Base-by-base conservation (phyloP, 92 coral and sea anemone species). In the Montipora capitata region DNA sequence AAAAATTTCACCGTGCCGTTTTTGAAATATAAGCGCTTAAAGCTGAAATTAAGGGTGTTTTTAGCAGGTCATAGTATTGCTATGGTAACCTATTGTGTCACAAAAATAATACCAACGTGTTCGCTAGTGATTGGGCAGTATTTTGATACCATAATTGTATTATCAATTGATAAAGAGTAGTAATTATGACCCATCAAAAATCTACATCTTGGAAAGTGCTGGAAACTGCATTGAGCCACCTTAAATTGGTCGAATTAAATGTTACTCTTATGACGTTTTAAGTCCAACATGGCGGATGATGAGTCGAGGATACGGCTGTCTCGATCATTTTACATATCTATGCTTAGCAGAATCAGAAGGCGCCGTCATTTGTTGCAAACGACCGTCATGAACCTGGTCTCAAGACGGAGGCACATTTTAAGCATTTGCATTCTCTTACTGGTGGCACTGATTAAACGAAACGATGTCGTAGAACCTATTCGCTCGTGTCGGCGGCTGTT, bases 401-500 rank as follows among this genome's bases (percentile, higher is more conserved):
- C 63, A 57, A 4, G 16, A 57, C 63, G 63, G 16, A 57, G 63
- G 63, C 63, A 15, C 9, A 45, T 45, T 45, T 45, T 45, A 45
- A 45, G 51, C 51, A 45, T 45, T 45, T 45, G 51, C 51, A 10
- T 57, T 57, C 63, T 57, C 16, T 15, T 57, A 15, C 16, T 2
- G 63, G 14, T 57, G 63, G 16, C 63, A 15, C 63, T 57, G 63
- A 57, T 57, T 15, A 4, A 57, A 57, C 14, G 63, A 57, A 57
- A 57, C 63, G 63, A 57, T 57, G 63, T 57, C 14, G 4, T 57
- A 15, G 4, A 10, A 5, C 43, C 43, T 11, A 57, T 57, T 57
- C 63, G 63, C 14, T 11, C 48, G 74, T 68, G 74, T 68, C 80
- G 89, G 40, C 66, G 83, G 49, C 59, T 85, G 7, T 20, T 45